Evolutionary conservation across 2,888 invertebrate species (phyloP), one percentile per base, ranked within the genome.

Genomic region (Hypomecis atomaria): DNA sequence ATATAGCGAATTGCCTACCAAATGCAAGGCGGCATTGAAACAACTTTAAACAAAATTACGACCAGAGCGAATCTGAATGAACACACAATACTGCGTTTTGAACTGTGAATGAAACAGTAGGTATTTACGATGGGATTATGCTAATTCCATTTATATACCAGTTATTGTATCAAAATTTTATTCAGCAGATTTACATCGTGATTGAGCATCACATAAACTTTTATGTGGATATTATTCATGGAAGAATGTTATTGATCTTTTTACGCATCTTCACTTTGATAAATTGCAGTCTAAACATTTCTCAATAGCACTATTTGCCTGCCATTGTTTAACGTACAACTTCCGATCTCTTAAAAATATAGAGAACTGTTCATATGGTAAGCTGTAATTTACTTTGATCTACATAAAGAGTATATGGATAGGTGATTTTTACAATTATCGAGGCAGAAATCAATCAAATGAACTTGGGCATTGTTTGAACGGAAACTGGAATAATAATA

Each of bases 1-100:
- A 72, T 70, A 72, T 67, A 55, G 69, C 54, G 47, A 68, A 65
- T 62, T 65, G 55, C 57, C 57, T 60, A 61, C 57, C 48, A 57
- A 65, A 64, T 59, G 59, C 60, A 65, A 61, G 43, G 60, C 38
- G 57, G 57, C 60, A 65, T 65, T 65, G 60, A 60, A 56, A 55
- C 59, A 47, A 60, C 55, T 53, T 53, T 50, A 56, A 57, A 59
- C 55, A 56, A 57, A 59, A 61, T 65, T 61, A 65, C 53, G 60
- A 65, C 52, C 57, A 47, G 11, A 34, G 43, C 44, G 36, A 60
- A 60, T 38, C 53, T 57, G 59, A 59, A 65, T 65, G 56, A 53
- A 57, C 57, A 43, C 48, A 57, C 48, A 57, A 60, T 61, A 57
- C 52, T 53, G 43, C 38, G 48, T 59, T 66, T 62, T 62, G 59